Base-by-base conservation (phyloP, 2,113 vertebrate species). In the Serilophus lunatus region DNA sequence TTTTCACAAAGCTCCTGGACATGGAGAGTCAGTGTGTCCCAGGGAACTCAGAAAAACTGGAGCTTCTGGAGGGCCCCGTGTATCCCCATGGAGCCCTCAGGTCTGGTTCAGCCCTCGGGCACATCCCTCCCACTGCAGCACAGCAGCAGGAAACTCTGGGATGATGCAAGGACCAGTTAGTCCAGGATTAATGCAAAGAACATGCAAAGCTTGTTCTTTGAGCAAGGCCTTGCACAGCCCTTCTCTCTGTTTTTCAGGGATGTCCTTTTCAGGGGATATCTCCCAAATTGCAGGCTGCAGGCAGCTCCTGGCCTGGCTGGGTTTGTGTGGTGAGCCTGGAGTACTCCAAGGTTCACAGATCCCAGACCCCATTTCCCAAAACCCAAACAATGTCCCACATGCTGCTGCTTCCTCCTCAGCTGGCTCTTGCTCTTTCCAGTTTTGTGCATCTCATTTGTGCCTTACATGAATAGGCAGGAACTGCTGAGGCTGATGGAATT, bases 11-110 rank as follows among this genome's bases (percentile, higher is more conserved):
- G 40, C 19, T 81, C 25, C 35, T 3, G n/a, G 36, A 3, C 12
- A 3, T 2, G 18, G n/a, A 8, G 3, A 36, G 51, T 38, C 1
- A 1, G 23, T 3, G 1, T 7, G 36, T 7, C 45, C 26, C 7
- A 4, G 56, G 33, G 29, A 72, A 29, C 65, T 63, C 38, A 65
- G 54, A 12, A 25, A 12, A 54, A 2, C 45, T 2, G 18, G 65
- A 57, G 83, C 79, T 64, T 40, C 8, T 0, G 5, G 15, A 23
- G 20, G 9, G 70, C 36, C 12, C n/a, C 0, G 0, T 5, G 6
- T 4, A 26, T 16, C 26, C 49, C n/a, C 8, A 6, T 12, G 7
- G 56, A 91, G 31, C 31, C 42, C 63, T 36, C 35, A 10, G 44
- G 6, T 13, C 33, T 33, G 66, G 5, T 10, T 12, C 53, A 69